Evolutionary conservation across 1,140 invertebrate species (phyloP).

Genomic region (Micrasema longulum): DNA sequence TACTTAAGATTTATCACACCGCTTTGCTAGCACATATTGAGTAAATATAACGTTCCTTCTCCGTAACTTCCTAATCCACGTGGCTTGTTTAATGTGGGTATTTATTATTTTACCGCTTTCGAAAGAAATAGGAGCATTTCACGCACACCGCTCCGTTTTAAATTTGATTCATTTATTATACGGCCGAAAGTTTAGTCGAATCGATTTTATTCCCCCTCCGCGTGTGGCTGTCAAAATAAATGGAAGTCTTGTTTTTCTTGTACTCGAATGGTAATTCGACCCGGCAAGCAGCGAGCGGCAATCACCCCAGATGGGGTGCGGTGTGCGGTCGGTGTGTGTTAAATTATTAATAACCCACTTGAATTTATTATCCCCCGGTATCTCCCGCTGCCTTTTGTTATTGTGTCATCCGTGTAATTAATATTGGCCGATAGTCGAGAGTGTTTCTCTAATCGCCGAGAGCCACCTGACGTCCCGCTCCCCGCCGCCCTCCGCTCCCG

Average conservation of each 20-base stretch:
- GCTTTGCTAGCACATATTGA: too few species aligned
- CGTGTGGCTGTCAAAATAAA: slow-evolving; percentile 36
- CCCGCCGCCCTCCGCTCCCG: background rate
- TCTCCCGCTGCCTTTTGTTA: slow-evolving; percentile 9
- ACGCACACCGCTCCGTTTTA: slow-evolving; percentile 8
- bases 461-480: background rate
- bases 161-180: slow-evolving; percentile 20
- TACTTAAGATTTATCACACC: too few species aligned
- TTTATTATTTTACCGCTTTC: background rate
- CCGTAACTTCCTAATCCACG: background rate
- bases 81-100: background rate
- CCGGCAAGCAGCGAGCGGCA: background rate
- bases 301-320: slow-evolving; percentile 31
- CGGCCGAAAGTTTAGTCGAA: slow-evolving; percentile 17
- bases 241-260: slow-evolving; percentile 30
- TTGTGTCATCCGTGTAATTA: slow-evolving; percentile 33
- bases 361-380: slow-evolving; percentile 30
- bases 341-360: slow-evolving; percentile 43
- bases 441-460: slow-evolving; percentile 22
- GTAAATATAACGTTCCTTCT: too few species aligned
- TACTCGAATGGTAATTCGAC: slow-evolving; percentile 32
- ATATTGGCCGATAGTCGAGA: background rate
- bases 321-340: slow-evolving; percentile 21
- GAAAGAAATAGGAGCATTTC: slow-evolving; percentile 12
- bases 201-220: slow-evolving; percentile 18